phyloP scores from a whole-genome alignment of 1,140 invertebrate species.

The Teleopsis dalmanni region DNA sequence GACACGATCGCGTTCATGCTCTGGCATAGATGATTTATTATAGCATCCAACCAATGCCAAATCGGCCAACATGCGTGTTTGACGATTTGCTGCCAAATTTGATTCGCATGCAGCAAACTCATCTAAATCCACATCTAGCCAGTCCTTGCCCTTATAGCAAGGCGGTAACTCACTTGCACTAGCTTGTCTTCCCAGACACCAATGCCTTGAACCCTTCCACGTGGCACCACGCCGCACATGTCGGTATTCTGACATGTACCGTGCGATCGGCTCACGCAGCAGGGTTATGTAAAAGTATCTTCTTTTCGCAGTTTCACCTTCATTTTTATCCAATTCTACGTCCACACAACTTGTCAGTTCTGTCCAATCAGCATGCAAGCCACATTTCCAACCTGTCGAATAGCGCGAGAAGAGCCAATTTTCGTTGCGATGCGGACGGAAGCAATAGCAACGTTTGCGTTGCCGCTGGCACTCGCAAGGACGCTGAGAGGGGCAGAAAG shows the following conservation, averaged over 20 bases:
- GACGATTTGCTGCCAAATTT: conserved; percentile 92
- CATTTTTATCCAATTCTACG: conserved; percentile 75
- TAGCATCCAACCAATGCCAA: conserved; percentile 92
- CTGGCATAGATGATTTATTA: conserved; percentile 68
- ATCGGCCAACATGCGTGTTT: conserved; percentile 96
- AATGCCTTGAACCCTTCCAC: conserved; percentile 86
- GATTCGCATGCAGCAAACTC: conserved; percentile 84
- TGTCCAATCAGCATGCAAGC: conserved; percentile 97
- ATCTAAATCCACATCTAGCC: conserved; percentile 60
- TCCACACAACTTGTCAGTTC: conserved; percentile 88
- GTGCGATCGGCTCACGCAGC: conserved; percentile 80
- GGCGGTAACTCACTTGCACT: conserved; percentile 67
- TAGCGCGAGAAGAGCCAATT: conserved; percentile 98
- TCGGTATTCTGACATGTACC: conserved; percentile 88
- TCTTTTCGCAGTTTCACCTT: conserved; percentile 68
- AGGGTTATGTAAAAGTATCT: conserved; percentile 96
- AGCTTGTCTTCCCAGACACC: conserved; percentile 77
- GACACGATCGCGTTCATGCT: conserved; percentile 63
- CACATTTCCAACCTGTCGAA: conserved; percentile 98
- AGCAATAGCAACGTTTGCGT: conserved; percentile 85
- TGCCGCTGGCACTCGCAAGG: conserved; percentile 81
- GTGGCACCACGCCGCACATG: conserved; percentile 96
- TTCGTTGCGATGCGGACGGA: conserved; percentile 80
- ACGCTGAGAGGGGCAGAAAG: conserved; percentile 51
- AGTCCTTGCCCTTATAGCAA: conserved; percentile 65